Base-by-base conservation (phyloP, 2,888 invertebrate species). In the Drosophila suboccidentalis region DNA sequence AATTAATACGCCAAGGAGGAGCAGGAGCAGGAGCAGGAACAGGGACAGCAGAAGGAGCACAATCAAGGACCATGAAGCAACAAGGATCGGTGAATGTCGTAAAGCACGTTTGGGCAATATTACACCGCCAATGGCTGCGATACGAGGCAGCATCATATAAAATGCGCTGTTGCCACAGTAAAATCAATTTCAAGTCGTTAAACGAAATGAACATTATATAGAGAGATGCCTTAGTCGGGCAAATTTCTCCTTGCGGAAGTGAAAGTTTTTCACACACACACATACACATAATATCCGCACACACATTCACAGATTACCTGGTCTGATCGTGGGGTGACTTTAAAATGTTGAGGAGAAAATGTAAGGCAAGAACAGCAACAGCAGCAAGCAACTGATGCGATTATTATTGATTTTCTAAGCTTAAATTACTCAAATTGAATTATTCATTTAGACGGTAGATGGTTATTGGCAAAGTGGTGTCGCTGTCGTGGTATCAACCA, bases 161-260 rank as follows among this genome's bases (percentile, higher is more conserved):
- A 81, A 73, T 85, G 71, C 67, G 77, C 64, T 74, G 79, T 76
- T 80, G 79, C 78, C 75, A 81, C 77, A 89, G 87, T 82, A 83
- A 90, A 90, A 90, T 90, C 90, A 90, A 90, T 90, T 90, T 90
- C 67, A 79, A 90, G 90, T 90, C 90, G 90, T 90, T 90, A 90
- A 90, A 87, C 79, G 83, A 90, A 89, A 90, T 90, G 86, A 90
- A 89, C 89, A 89, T 87, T 87, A 90, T 87, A 90, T 90, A 83
- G 17, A 43, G 58, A 9, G 77, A 72, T 74, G 70, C 54, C 54
- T 41, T 41, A 34, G 68, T 39, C 15, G 57, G 59, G 47, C 44
- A 64, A 58, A 34, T 57, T 73, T 64, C 50, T 65, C 54, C 50
- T 67, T 26, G 46, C 65, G 71, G 55, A 80, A 78, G 72, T 73